phyloP scores from a whole-genome alignment of 2,113 vertebrate genomes.

The Trichomycterus rosablanca region DNA sequence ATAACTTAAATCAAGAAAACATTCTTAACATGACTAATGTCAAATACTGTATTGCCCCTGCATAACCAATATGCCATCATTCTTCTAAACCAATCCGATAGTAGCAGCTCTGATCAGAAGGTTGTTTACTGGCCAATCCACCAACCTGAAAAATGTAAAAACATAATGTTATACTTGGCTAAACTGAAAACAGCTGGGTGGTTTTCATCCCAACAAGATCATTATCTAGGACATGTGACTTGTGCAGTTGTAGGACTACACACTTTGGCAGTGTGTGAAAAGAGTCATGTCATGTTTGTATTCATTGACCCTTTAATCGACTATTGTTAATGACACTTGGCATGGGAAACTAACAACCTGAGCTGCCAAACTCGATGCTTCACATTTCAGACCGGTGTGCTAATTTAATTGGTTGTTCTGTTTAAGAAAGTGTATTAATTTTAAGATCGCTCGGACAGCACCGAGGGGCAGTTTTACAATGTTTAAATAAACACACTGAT shows the following conservation, averaged over 20 bases:
- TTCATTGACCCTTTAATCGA: slow-evolving; percentile 29
- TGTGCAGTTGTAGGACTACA: slow-evolving; percentile 35
- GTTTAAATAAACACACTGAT: slow-evolving; percentile 50
- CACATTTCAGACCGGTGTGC: slow-evolving; percentile 52
- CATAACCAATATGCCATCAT: background rate
- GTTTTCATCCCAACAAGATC: slow-evolving; percentile 34
- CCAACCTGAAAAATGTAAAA: background rate
- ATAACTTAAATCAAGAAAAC: no score
- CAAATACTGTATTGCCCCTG: background rate
- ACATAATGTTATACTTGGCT: slow-evolving; percentile 26
- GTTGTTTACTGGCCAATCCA: no score
- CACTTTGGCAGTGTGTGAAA: slow-evolving; percentile 29
- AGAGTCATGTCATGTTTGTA: slow-evolving; percentile 29
- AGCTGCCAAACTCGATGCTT: slow-evolving; percentile 46
- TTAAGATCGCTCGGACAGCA: slow-evolving; percentile 43
- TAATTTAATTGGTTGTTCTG: slow-evolving; percentile 47
- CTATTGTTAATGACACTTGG: slow-evolving; percentile 48
- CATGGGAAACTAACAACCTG: slow-evolving; percentile 38
- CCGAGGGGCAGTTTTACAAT: slow-evolving; percentile 41
- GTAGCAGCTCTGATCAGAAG: background rate
- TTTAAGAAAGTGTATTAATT: slow-evolving; percentile 41
- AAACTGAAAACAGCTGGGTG: slow-evolving; percentile 30
- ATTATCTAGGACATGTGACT: slow-evolving; percentile 27
- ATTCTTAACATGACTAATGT: no score
- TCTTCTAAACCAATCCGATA: background rate